Conservation (phyloP, 2,888 invertebrate species). For the Spicauda simplicius region DNA sequence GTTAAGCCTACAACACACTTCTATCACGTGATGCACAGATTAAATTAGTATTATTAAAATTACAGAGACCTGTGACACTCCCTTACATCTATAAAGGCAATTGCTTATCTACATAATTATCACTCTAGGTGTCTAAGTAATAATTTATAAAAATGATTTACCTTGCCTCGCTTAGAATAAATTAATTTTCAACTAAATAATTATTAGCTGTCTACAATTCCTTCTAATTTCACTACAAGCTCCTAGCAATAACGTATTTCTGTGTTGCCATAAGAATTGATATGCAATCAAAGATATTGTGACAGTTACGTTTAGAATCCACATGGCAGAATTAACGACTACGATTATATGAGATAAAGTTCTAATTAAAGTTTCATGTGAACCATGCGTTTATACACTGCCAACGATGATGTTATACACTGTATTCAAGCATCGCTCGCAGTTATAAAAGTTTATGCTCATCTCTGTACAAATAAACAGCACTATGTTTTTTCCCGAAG, state of each 20-base stretch:
- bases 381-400: too few relatives aligned
- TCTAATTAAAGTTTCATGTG: neutral
- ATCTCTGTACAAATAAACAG: too few relatives aligned
- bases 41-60: neutral
- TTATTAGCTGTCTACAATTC: neutral
- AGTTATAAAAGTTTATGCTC: too few relatives aligned
- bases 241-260: neutral
- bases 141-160: neutral
- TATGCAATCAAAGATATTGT: neutral
- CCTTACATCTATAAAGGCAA: conserved; percentile 36
- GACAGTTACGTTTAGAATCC: neutral
- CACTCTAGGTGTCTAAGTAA: neutral
- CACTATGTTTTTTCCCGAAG: too few relatives aligned
- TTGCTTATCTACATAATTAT: conserved; percentile 28
- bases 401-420: too few relatives aligned
- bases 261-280: neutral
- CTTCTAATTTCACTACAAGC: conserved; percentile 1
- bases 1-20: too few relatives aligned
- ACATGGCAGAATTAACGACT: neutral
- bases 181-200: neutral
- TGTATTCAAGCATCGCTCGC: too few relatives aligned
- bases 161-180: neutral
- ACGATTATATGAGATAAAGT: neutral
- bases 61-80: conserved; percentile 28
- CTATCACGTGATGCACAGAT: neutral